Evolutionary conservation across 2,113 vertebrate genomes (phyloP).

Genomic region (Zosterops japonicus): DNA sequence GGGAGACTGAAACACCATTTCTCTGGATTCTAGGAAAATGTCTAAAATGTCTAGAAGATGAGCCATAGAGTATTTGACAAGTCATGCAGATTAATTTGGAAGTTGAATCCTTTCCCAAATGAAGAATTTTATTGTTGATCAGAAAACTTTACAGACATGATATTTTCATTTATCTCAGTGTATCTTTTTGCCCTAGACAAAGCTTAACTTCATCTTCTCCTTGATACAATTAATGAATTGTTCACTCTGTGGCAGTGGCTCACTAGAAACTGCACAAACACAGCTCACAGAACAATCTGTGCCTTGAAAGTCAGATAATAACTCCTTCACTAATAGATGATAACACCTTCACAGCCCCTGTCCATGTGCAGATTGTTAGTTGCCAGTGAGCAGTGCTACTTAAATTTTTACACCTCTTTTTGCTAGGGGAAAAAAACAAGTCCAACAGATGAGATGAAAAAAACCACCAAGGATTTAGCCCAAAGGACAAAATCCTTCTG

Average conservation of each 20-base stretch:
- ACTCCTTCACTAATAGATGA: background rate
- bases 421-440: background rate
- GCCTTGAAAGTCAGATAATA: background rate
- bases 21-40: background rate
- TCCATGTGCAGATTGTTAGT: background rate
- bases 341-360: background rate
- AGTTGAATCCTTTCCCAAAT: background rate
- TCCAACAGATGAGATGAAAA: background rate
- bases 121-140: background rate
- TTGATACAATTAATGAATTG: background rate
- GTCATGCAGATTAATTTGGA: background rate
- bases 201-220: background rate
- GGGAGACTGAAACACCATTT: background rate
- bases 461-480: background rate
- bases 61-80: background rate
- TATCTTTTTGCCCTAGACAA: background rate
- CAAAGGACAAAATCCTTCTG: background rate
- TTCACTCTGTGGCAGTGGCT: background rate
- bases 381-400: background rate
- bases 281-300: background rate
- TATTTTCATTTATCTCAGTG: background rate
- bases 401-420: background rate
- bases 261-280: background rate
- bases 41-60: background rate
- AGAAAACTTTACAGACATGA: background rate